Percentiles rank a stretch among this genome's conserved stretches.
These are phyloP conservation scores for Turnix velox DNA, from an alignment of 2,113 vertebrate species.

Conservation along the genomic window DNA sequence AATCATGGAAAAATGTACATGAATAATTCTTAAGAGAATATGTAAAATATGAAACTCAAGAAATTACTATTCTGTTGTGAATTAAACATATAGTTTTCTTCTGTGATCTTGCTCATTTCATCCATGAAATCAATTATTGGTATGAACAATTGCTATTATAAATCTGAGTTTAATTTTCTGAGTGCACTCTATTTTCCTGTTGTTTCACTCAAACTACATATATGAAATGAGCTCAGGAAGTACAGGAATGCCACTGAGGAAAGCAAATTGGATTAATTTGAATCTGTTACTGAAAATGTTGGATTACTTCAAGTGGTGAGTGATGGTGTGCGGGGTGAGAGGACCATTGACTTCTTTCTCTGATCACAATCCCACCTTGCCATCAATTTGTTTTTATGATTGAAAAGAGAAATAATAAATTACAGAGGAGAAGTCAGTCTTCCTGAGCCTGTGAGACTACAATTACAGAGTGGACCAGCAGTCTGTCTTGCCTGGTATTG, in stretches of 20 bases:
- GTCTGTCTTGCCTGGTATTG: accelerated
- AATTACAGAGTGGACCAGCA: neutral
- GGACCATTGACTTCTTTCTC: neutral
- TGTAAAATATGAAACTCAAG: neutral
- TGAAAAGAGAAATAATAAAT: neutral
- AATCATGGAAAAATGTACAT: neutral
- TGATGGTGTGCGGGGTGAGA: neutral
- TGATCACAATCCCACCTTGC: neutral
- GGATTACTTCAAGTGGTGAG: neutral
- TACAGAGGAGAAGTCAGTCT: neutral
- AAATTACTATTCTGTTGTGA: neutral
- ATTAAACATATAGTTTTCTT: neutral
- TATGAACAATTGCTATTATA: neutral
- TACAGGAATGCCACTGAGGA: neutral
- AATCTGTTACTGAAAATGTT: neutral
- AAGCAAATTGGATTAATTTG: neutral
- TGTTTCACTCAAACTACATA: neutral
- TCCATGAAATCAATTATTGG: neutral
- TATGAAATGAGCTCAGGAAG: neutral
- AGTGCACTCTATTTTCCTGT: neutral
- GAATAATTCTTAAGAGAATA: neutral
- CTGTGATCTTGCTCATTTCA: neutral
- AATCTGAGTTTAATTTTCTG: neutral
- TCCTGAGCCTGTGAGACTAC: neutral
- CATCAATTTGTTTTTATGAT: neutral